phyloP scores from a whole-genome alignment of 2,888 invertebrate species.

The Hirtodrosophila alboralis region DNA sequence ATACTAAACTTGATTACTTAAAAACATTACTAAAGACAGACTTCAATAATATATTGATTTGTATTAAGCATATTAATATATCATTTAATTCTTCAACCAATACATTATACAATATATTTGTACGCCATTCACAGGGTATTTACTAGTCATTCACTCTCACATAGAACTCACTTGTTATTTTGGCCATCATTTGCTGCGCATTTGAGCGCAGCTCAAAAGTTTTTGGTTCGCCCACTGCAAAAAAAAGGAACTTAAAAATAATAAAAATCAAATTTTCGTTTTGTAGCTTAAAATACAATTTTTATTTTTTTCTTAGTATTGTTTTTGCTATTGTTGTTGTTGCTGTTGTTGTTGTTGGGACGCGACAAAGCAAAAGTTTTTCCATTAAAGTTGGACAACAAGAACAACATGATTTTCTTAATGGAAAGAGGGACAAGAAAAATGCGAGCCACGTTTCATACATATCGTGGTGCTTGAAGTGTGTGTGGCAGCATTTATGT shows the following conservation, averaged over 20 bases:
- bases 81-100: too few relatives aligned
- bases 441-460: slow-evolving; percentile 42
- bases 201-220: slow-evolving; percentile 23
- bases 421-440: slow-evolving; percentile 3
- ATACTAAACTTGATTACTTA: too few relatives aligned
- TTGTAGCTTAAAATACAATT: slow-evolving; percentile 48
- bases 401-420: slow-evolving; percentile 9
- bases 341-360: slow-evolving; percentile 35
- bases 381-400: slow-evolving; percentile 76
- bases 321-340: slow-evolving; percentile 13
- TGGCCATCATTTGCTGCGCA: slow-evolving; percentile 16
- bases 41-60: too few relatives aligned
- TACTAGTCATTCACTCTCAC: too few relatives aligned
- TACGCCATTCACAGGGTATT: too few relatives aligned
- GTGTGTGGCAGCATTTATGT: slow-evolving; percentile 59
- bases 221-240: slow-evolving; percentile 24
- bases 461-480: too few relatives aligned
- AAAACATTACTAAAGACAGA: too few relatives aligned
- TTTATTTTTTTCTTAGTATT: too few relatives aligned
- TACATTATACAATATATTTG: too few relatives aligned
- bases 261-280: slow-evolving; percentile 66
- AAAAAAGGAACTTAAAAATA: slow-evolving; percentile 47
- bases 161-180: neutral
- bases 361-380: slow-evolving; percentile 78
- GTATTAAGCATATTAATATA: too few relatives aligned